These are phyloP conservation scores for Batillaria attramentaria DNA, from an alignment of 1,140 invertebrate genomes.

Conservation along the genomic window DNA sequence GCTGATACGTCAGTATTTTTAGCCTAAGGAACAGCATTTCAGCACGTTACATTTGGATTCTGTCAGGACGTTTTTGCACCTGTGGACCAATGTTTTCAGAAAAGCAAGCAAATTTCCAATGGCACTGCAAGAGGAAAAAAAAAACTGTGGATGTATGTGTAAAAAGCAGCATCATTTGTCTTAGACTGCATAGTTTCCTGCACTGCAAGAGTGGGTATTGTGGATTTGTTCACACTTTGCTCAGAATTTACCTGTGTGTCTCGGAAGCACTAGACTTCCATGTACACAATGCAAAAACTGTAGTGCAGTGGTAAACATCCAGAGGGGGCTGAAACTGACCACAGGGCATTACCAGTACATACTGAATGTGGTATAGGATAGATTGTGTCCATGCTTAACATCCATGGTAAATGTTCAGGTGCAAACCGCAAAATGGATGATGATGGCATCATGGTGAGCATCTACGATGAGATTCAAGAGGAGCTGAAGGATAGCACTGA, in stretches of 20 bases:
- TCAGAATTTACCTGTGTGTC: too few species aligned
- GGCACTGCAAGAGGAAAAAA: not conserved
- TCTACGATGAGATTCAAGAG: constrained; percentile 73
- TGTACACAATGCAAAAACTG: too few species aligned
- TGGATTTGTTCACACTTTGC: too few species aligned
- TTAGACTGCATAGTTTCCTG: too few species aligned
- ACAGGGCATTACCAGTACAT: too few species aligned
- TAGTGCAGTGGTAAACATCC: not conserved
- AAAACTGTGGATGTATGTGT: too few species aligned
- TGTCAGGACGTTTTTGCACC: not conserved
- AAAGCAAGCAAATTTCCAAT: not conserved
- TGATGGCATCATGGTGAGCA: constrained; percentile 73
- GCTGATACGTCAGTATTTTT: constrained; percentile 14
- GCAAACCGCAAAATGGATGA: constrained; percentile 81
- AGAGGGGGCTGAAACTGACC: too few species aligned
- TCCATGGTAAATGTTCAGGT: constrained; percentile 59
- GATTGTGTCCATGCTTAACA: not conserved
- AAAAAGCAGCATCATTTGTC: too few species aligned
- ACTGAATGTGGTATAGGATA: not conserved
- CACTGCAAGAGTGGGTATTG: too few species aligned
- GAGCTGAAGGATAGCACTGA: constrained; percentile 83
- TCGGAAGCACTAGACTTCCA: too few species aligned
- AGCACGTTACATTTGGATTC: not conserved
- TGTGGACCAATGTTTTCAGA: not conserved
- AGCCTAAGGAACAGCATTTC: not conserved